phyloP scores from a whole-genome alignment of 2,888 invertebrate genomes.

The Drosophila sordidula region DNA sequence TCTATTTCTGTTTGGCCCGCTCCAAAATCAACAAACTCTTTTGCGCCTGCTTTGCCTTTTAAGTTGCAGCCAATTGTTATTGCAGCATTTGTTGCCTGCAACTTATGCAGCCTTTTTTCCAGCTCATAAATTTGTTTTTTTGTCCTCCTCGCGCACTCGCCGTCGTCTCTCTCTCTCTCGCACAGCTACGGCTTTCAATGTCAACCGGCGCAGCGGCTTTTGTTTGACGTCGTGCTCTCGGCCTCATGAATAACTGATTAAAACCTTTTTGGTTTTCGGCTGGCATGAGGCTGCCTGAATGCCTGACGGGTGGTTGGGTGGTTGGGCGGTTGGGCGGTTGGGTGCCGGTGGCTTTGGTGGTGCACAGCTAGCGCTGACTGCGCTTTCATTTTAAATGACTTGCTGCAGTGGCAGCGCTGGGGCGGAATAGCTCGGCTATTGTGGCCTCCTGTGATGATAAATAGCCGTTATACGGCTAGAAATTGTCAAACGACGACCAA shows the following conservation, averaged over 20 bases:
- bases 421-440: conserved; percentile 30
- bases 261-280: conserved; percentile 66
- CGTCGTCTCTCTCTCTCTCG: background rate
- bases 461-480: conserved; percentile 54
- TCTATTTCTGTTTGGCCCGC: conserved; percentile 29
- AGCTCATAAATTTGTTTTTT: conserved; percentile 77
- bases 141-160: too few species aligned
- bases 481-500: conserved; percentile 41
- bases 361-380: conserved; percentile 21
- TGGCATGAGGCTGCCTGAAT: conserved; percentile 30
- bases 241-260: conserved; percentile 80
- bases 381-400: conserved; percentile 77
- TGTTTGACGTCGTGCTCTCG: conserved; percentile 73
- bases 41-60: conserved; percentile 48
- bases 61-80: conserved; percentile 80
- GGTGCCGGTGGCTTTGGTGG: background rate
- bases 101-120: conserved; percentile 63
- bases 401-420: conserved; percentile 49
- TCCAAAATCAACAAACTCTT: conserved; percentile 66
- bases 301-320: background rate
- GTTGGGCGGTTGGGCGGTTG: background rate
- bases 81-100: conserved; percentile 50
- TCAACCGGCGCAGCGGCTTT: conserved; percentile 74
- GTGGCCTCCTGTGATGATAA: conserved; percentile 60
- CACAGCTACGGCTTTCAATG: conserved; percentile 62